phyloP scores from a whole-genome alignment of 2,113 vertebrate genomes.

The Ivindomyrus marchei region DNA sequence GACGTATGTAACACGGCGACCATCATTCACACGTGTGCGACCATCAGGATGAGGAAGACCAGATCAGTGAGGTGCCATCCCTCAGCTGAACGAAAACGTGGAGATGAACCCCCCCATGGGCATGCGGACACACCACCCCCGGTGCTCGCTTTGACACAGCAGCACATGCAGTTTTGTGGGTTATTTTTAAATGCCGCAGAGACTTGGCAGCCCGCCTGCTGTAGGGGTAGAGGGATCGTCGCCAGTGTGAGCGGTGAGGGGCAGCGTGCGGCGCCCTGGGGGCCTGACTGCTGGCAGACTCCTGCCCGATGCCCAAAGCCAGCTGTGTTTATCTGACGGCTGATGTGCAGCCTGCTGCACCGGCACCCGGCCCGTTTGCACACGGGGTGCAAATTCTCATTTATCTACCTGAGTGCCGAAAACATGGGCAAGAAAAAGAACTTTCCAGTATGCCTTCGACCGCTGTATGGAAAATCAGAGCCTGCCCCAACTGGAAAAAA shows the following conservation, averaged over 20 bases:
- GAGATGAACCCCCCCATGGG: background rate
- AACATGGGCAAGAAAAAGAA: background rate
- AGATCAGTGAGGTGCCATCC: background rate
- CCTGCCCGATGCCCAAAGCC: background rate
- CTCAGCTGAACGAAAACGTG: constrained; percentile 9
- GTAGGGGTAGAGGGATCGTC: constrained; percentile 22
- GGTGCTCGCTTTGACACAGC: background rate
- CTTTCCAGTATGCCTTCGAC: background rate
- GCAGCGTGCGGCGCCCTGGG: background rate
- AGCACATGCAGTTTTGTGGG: background rate
- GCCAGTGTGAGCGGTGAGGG: constrained; percentile 30
- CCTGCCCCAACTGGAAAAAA: background rate
- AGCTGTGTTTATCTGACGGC: too few species aligned
- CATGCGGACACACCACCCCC: background rate
- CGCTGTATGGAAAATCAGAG: background rate
- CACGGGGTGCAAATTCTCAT: background rate
- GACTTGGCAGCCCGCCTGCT: constrained; percentile 20
- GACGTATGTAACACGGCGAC: background rate
- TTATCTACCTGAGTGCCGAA: background rate
- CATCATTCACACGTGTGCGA: background rate
- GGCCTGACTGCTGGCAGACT: background rate
- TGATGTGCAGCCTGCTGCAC: background rate
- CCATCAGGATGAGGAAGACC: background rate
- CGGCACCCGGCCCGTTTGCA: background rate
- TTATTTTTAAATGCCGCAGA: constrained; percentile 34